phyloP scores from a whole-genome alignment of 1,140 invertebrate species.

The Drosophila auraria region DNA sequence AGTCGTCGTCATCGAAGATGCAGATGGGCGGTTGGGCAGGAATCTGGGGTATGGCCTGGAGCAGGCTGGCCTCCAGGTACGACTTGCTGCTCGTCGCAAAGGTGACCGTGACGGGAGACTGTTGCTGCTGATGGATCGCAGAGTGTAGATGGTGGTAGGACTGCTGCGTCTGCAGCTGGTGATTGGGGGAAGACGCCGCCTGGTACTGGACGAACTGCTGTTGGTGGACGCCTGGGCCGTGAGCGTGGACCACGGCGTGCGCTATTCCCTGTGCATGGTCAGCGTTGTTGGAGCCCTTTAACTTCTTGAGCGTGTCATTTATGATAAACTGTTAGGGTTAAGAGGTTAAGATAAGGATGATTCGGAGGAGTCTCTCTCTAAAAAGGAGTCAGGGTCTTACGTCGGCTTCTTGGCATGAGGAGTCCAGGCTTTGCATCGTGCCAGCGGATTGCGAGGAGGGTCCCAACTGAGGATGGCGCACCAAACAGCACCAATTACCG shows the following conservation, averaged over 20 bases:
- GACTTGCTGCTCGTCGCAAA: constrained; percentile 69
- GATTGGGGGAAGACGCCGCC: constrained; percentile 37
- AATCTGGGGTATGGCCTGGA: constrained; percentile 83
- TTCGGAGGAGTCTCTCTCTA: neutral
- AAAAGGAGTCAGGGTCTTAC: constrained; percentile 76
- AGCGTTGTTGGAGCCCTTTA: constrained; percentile 78
- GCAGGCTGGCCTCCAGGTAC: constrained; percentile 72
- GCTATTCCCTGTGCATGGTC: constrained; percentile 60
- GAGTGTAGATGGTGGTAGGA: constrained; percentile 71
- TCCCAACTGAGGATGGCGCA: constrained; percentile 44
- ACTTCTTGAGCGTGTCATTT: constrained; percentile 84
- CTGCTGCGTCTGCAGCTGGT: constrained; percentile 57
- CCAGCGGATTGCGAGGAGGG: constrained; percentile 84
- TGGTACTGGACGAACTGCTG: constrained; percentile 66
- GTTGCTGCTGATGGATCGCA: constrained; percentile 58
- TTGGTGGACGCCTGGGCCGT: constrained; percentile 57
- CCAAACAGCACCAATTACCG: constrained; percentile 54
- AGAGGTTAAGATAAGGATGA: constrained; percentile 7
- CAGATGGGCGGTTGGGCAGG: constrained; percentile 82
- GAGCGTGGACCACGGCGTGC: constrained; percentile 51
- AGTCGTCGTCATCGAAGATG: constrained; percentile 84
- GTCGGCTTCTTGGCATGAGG: constrained; percentile 88
- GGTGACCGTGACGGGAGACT: constrained; percentile 56
- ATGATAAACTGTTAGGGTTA: constrained; percentile 74
- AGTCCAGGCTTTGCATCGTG: constrained; percentile 88